Evolutionary conservation across 2,113 vertebrate species (phyloP).

Genomic region (Catharus fuscescens): DNA sequence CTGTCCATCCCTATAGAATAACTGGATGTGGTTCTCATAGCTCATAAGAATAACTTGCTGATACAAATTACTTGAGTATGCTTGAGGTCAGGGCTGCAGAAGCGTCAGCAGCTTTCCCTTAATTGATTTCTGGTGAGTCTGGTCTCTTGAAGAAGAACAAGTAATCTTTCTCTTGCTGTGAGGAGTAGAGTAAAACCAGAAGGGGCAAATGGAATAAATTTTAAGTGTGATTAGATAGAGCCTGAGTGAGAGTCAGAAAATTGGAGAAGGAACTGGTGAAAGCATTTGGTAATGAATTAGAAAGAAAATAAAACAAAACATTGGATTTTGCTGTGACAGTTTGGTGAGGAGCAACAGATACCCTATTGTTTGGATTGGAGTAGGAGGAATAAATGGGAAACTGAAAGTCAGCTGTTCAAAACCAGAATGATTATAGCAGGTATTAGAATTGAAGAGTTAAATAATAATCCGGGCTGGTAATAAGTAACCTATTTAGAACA

Average conservation of each 20-base stretch:
- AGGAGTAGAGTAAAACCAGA: neutral
- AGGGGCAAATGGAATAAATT: neutral
- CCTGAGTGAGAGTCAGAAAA: neutral
- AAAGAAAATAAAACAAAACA: neutral
- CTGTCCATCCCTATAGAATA: neutral
- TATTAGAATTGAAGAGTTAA: neutral
- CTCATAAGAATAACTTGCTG: neutral
- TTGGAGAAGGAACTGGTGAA: neutral
- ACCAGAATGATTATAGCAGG: neutral
- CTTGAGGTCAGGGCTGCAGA: neutral
- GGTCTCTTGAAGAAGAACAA: neutral
- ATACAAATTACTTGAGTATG: neutral
- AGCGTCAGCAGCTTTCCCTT: neutral
- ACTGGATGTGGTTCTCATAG: neutral
- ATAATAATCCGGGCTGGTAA: neutral
- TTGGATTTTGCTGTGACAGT: neutral
- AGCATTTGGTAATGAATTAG: neutral
- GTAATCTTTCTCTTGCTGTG: neutral
- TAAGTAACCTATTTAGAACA: neutral
- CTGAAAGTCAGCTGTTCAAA: neutral
- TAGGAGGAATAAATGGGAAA: neutral
- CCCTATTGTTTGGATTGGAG: neutral
- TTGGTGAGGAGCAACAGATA: neutral
- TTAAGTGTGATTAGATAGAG: neutral
- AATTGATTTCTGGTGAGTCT: neutral